Base-by-base conservation (phyloP, 2,797 vertebrate species). In the Nyctalus aviator region DNA sequence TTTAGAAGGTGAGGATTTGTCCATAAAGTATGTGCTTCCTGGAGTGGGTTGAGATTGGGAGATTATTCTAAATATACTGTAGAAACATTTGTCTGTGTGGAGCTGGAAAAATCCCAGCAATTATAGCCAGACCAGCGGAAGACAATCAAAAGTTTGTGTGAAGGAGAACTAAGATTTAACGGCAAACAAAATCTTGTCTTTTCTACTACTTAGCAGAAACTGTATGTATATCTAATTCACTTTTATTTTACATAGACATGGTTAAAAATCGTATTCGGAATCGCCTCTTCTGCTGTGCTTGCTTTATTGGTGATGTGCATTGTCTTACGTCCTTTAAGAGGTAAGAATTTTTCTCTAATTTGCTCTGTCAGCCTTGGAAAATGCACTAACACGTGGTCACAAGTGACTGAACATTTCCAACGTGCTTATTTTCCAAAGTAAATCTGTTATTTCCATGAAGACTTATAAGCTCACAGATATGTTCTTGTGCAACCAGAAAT, bases 231-330 rank as follows among this genome's bases (percentile, higher is more conserved):
- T 95, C 84, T 97, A 32, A 86, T 85, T 96, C 86, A 98, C 12
- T 97, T 97, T 23, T 96, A 50, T 98, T 98, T 93, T 98, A 75
- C 96, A 57, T 97, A 98, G 98, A 97, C 97, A 57, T 98, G 90
- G 96, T 92, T 98, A 96, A 98, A 98, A 98, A 98, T 98, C 82
- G 57, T 98, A 91, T 91, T 98, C 97, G 98, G 98, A 5, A 96
- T 97, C 89, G 94, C 96, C 84, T 84, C 97, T 71, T 98, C 97
- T 90, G 95, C 98, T 95, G 95, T 98, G 64, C 93, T 98, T 94
- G 97, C 98, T 79, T 96, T 98, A 77, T 76, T 98, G 89, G 91
- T 98, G 95, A 82, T 98, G 81, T 98, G 98, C 93, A 95, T 98
- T 97, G 94, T 98, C 79, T 97, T 98, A 78, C 97, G 98, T 96